Percentiles rank a stretch among this genome's conserved stretches.
Evolutionary conservation across 2,888 invertebrate species (phyloP).

Genomic region (Leptogaster cylindrica): DNA sequence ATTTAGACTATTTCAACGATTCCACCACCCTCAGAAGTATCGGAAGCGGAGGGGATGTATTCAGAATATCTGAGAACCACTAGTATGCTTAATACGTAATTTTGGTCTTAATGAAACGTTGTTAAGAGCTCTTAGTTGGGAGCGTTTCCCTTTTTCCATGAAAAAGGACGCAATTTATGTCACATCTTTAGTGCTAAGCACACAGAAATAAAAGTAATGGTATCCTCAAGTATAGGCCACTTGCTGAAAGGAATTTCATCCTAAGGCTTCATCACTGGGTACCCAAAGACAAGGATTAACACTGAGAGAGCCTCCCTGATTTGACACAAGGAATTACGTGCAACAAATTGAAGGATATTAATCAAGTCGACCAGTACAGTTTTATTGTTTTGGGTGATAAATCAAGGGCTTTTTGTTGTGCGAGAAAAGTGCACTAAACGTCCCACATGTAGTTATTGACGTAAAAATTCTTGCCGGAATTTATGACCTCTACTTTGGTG

Average conservation of each 20-base stretch:
- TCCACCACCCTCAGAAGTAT: no score
- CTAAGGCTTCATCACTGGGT: neutral
- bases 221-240: slow-evolving; percentile 12
- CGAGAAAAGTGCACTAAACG: neutral
- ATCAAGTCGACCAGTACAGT: slow-evolving; percentile 43
- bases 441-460: slow-evolving; percentile 10
- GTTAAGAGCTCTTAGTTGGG: neutral
- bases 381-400: slow-evolving; percentile 44
- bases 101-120: neutral
- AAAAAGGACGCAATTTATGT: slow-evolving; percentile 42
- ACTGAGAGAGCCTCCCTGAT: slow-evolving; percentile 44
- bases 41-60: no score
- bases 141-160: neutral
- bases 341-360: slow-evolving; percentile 45
- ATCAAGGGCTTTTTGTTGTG: slow-evolving; percentile 18
- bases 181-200: slow-evolving; percentile 45
- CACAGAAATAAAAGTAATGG: slow-evolving; percentile 46
- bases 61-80: no score
- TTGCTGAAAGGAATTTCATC: slow-evolving; percentile 14
- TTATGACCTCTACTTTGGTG: neutral
- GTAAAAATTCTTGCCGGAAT: slow-evolving; percentile 6
- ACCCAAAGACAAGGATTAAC: slow-evolving; percentile 43
- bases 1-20: no score
- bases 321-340: slow-evolving; percentile 46
- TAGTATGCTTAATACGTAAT: neutral